Percentiles rank a stretch among this genome's conserved stretches.
Conservation (phyloP, 2,797 vertebrate species). For the Chelmon rostratus region DNA sequence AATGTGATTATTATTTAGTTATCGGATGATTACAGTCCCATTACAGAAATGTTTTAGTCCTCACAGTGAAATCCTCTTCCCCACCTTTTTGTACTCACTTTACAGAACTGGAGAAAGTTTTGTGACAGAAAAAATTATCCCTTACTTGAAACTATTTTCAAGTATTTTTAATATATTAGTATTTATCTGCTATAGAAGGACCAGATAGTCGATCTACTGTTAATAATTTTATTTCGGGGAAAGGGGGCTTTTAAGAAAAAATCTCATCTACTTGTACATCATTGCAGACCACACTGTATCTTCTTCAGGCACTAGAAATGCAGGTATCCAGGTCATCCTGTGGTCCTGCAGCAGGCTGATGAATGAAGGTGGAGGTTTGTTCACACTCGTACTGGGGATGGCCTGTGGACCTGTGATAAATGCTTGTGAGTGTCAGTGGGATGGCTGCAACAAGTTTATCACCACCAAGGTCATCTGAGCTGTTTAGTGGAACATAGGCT, state of each 20-base stretch:
- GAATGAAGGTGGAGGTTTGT: slow-evolving; percentile 23
- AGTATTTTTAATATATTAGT: background rate
- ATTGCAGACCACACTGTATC: background rate
- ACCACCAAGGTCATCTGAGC: slow-evolving; percentile 42
- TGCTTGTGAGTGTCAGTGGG: slow-evolving; percentile 34
- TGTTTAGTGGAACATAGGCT: background rate
- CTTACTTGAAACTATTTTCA: background rate
- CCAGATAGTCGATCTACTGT: background rate
- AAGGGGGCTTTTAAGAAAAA: background rate
- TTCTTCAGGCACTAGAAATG: background rate
- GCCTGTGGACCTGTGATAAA: slow-evolving; percentile 34
- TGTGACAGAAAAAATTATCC: background rate
- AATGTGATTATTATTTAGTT: background rate
- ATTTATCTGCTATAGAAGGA: background rate
- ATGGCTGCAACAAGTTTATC: slow-evolving; percentile 23
- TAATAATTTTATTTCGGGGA: background rate
- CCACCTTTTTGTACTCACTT: background rate
- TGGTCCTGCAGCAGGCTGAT: slow-evolving; percentile 15
- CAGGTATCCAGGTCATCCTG: background rate
- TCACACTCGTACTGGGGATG: slow-evolving; percentile 39
- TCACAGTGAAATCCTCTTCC: background rate
- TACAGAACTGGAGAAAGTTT: background rate
- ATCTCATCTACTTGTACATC: background rate
- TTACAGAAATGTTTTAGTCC: background rate
- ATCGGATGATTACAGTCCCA: background rate